Percentiles rank a stretch among this genome's conserved stretches.
phyloP scores from a whole-genome alignment of 2,113 vertebrate species.

The Coracopsis vasa region DNA sequence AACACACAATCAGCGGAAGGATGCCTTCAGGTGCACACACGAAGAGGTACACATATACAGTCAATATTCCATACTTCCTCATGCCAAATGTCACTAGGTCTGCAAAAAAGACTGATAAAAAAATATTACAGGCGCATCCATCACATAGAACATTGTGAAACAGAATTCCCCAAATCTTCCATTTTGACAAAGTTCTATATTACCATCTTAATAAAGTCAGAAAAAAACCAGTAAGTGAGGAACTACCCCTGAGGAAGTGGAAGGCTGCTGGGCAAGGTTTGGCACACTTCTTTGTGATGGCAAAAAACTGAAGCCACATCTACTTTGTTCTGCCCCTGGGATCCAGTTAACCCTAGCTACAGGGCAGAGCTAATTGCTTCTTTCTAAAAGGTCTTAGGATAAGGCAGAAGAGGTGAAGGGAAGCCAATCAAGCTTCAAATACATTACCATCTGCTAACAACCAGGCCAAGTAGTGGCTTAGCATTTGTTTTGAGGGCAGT shows the following conservation, averaged over 20 bases:
- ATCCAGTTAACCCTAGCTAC: not conserved
- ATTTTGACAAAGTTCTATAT: not conserved
- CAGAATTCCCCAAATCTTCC: not conserved
- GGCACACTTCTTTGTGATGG: not conserved
- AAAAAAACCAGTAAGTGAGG: not conserved
- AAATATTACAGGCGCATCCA: not conserved
- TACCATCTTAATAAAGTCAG: not conserved
- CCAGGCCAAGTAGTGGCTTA: not conserved
- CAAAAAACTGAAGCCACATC: not conserved
- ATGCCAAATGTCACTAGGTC: not conserved
- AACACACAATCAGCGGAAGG: not conserved
- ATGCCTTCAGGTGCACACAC: not conserved
- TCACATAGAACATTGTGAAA: not conserved
- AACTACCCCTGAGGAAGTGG: not conserved
- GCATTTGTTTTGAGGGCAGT: not conserved
- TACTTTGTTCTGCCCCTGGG: not conserved
- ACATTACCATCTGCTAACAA: slow-evolving; percentile 18
- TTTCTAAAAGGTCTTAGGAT: not conserved
- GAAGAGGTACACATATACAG: not conserved
- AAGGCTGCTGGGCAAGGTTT: not conserved
- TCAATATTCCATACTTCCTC: not conserved
- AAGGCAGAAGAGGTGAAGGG: not conserved
- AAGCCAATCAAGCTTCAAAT: slow-evolving; percentile 4
- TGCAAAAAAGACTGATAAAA: not conserved
- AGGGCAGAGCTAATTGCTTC: not conserved